Evolutionary conservation across 2,797 vertebrate species (phyloP).

Genomic region (Otolemur crassicaudatus): DNA sequence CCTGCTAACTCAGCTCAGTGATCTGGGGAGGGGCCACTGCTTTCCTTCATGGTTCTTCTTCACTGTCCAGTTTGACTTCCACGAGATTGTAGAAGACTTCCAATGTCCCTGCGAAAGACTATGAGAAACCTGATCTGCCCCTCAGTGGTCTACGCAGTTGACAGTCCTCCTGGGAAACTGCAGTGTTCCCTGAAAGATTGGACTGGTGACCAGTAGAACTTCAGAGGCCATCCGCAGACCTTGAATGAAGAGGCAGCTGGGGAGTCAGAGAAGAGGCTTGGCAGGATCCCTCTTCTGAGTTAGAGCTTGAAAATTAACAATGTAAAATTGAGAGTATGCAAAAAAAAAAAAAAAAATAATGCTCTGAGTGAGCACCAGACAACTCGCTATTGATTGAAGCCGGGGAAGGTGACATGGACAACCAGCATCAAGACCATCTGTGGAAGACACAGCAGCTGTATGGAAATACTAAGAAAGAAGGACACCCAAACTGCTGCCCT

Average conservation of each 20-base stretch:
- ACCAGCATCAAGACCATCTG: not conserved
- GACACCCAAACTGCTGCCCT: not conserved
- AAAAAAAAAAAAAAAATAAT: not conserved
- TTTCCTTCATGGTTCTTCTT: not conserved
- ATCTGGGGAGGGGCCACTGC: not conserved
- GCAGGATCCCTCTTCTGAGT: not conserved
- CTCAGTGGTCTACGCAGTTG: not conserved
- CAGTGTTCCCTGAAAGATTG: not conserved
- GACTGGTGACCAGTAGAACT: slow-evolving; percentile 16
- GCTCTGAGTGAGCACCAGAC: not conserved
- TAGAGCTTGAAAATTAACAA: slow-evolving; percentile 49
- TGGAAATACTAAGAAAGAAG: not conserved
- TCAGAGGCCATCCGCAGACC: not conserved
- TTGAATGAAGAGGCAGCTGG: slow-evolving; percentile 58
- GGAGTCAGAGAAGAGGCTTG: slow-evolving; percentile 15
- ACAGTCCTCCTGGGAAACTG: not conserved
- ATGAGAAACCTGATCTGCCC: not conserved
- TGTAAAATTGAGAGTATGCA: not conserved
- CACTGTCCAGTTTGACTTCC: not conserved
- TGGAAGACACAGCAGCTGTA: slow-evolving; percentile 43
- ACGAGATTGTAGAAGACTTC: not conserved
- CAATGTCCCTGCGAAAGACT: not conserved
- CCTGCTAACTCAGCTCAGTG: not conserved
- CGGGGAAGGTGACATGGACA: slow-evolving; percentile 15
- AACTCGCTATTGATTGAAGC: not conserved